phyloP scores from a whole-genome alignment of 2,113 vertebrate species.

The Tupaia chinensis region DNA sequence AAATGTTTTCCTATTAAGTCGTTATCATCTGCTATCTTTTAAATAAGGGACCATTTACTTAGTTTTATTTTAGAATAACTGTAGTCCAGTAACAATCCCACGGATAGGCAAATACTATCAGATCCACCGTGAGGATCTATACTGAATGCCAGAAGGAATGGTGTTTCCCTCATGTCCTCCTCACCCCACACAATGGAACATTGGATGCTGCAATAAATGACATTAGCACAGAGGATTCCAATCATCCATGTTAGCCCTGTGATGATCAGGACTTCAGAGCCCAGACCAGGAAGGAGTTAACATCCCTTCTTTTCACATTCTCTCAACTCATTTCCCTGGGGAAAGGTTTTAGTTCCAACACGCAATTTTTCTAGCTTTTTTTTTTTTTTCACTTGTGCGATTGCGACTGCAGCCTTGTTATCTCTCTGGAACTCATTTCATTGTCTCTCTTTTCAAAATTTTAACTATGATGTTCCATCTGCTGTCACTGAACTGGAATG shows the following conservation, averaged over 20 bases:
- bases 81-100: neutral
- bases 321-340: neutral
- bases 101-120: neutral
- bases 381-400: neutral
- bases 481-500: conserved; percentile 68
- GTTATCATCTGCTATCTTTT: neutral
- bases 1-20: neutral
- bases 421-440: conserved; percentile 27
- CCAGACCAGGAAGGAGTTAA: neutral
- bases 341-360: conserved; percentile 7
- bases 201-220: neutral
- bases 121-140: fast-evolving
- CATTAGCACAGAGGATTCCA: neutral
- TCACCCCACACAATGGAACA: fast-evolving
- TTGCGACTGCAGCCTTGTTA: neutral
- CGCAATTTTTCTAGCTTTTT: neutral
- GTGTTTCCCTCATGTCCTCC: neutral
- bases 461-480: conserved; percentile 66
- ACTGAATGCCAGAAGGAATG: neutral
- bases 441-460: conserved; percentile 58
- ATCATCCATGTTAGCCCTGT: neutral
- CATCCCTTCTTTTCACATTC: neutral
- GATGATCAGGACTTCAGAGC: neutral
- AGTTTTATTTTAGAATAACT: neutral
- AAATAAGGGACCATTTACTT: neutral